Percentiles rank a stretch among this genome's conserved stretches.
phyloP scores from a whole-genome alignment of 2,888 invertebrate species.

The Trachelus troglodyta region DNA sequence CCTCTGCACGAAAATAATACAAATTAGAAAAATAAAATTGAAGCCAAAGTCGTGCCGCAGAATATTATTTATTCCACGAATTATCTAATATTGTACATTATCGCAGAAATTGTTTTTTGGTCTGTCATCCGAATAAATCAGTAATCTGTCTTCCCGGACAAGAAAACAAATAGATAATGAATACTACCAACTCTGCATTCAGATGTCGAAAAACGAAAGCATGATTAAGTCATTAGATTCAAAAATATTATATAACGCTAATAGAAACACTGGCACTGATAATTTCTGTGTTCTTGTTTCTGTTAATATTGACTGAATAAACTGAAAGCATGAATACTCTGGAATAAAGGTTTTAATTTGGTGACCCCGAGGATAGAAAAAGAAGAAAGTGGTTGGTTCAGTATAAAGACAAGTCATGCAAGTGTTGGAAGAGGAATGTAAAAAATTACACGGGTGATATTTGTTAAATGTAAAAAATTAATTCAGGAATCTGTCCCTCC shows the following conservation, averaged over 20 bases:
- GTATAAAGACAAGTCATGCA: neutral
- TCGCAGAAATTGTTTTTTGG: neutral
- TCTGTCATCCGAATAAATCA: neutral
- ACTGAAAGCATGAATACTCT: neutral
- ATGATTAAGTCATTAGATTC: neutral
- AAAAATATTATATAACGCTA: neutral
- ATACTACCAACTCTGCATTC: neutral
- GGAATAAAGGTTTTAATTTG: neutral
- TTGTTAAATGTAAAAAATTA: conserved; percentile 80
- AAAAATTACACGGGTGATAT: conserved; percentile 4
- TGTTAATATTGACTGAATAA: neutral
- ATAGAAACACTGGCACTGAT: neutral
- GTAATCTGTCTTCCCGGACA: neutral
- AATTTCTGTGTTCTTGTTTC: neutral
- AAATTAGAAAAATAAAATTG: neutral
- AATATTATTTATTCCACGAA: neutral
- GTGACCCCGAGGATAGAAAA: neutral
- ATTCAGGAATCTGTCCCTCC: conserved; percentile 88
- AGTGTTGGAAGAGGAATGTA: neutral
- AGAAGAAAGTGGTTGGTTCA: neutral
- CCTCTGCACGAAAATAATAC: neutral
- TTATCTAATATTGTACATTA: neutral
- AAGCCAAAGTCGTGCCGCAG: neutral
- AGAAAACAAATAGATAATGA: neutral
- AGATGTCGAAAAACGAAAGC: neutral